Evolutionary conservation across 2,797 vertebrate species (phyloP).

Genomic region (Myotis myotis): DNA sequence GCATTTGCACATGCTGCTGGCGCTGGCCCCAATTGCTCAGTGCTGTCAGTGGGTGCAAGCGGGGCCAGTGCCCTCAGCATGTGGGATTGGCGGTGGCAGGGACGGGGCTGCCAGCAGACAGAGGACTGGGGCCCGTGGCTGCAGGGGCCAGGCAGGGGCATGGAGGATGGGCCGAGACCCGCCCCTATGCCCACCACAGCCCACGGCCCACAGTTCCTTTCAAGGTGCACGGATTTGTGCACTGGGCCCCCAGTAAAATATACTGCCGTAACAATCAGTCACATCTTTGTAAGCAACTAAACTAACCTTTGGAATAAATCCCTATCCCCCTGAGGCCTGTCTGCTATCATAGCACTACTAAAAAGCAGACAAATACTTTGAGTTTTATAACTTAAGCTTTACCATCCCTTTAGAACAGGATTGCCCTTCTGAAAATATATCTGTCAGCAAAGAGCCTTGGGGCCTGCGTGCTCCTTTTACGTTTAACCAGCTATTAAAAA

Average conservation of each 20-base stretch:
- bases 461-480: neutral
- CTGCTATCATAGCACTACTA: conserved; percentile 22
- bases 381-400: conserved; percentile 71
- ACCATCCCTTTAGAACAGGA: conserved; percentile 42
- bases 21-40: too few relatives aligned
- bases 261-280: conserved; percentile 51
- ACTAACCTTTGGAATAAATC: conserved; percentile 19
- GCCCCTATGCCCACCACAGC: too few relatives aligned
- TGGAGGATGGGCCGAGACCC: too few relatives aligned
- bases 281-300: conserved; percentile 51
- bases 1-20: too few relatives aligned
- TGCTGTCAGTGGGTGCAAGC: too few relatives aligned
- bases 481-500: conserved; percentile 73
- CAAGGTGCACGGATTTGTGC: too few relatives aligned
- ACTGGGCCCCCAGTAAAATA: conserved; percentile 24
- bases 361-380: conserved; percentile 68
- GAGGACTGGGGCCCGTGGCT: too few relatives aligned
- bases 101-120: too few relatives aligned
- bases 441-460: conserved; percentile 37
- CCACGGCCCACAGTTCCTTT: too few relatives aligned
- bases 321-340: neutral
- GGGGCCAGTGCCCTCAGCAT: too few relatives aligned
- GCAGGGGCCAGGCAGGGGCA: too few relatives aligned
- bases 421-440: conserved; percentile 45
- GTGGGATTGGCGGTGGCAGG: too few relatives aligned